These are phyloP conservation scores for Sinocyclocheilus maitianheensis DNA, from an alignment of 2,113 vertebrate genomes.

Conservation along the genomic window DNA sequence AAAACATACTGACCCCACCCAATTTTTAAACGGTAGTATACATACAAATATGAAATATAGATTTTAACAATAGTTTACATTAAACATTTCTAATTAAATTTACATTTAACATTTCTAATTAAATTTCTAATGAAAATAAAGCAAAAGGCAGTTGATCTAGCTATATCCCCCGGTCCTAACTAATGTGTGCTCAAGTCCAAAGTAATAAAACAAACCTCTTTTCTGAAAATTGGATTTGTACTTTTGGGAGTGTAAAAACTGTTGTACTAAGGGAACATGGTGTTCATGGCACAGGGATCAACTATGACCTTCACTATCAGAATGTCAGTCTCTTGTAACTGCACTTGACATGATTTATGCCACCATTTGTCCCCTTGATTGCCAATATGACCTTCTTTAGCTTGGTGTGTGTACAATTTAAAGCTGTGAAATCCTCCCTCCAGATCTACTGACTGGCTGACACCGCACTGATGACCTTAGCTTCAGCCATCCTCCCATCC, in stretches of 20 bases:
- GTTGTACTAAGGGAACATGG: not conserved
- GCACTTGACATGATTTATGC: slow-evolving; percentile 32
- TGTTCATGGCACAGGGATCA: not conserved
- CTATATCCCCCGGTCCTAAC: not conserved
- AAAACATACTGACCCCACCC: too few species aligned
- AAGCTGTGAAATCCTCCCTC: slow-evolving; percentile 21
- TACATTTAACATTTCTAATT: too few species aligned
- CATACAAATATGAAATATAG: too few species aligned
- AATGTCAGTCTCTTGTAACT: slow-evolving; percentile 18
- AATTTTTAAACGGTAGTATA: too few species aligned
- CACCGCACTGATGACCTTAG: slow-evolving; percentile 17
- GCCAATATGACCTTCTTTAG: slow-evolving; percentile 29
- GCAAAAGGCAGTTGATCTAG: not conserved
- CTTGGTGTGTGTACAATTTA: slow-evolving; percentile 15
- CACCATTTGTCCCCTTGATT: slow-evolving; percentile 24
- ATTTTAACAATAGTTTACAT: too few species aligned
- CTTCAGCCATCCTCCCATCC: not conserved
- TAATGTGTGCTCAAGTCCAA: not conserved
- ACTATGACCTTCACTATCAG: slow-evolving; percentile 23
- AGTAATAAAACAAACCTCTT: not conserved
- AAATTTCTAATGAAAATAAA: too few species aligned
- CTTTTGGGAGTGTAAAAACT: not conserved
- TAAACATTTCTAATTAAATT: too few species aligned
- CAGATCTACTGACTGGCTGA: slow-evolving; percentile 24
- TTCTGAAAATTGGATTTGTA: not conserved